These are phyloP conservation scores for Otus sunia DNA, from an alignment of 2,113 vertebrate species.

Conservation along the genomic window DNA sequence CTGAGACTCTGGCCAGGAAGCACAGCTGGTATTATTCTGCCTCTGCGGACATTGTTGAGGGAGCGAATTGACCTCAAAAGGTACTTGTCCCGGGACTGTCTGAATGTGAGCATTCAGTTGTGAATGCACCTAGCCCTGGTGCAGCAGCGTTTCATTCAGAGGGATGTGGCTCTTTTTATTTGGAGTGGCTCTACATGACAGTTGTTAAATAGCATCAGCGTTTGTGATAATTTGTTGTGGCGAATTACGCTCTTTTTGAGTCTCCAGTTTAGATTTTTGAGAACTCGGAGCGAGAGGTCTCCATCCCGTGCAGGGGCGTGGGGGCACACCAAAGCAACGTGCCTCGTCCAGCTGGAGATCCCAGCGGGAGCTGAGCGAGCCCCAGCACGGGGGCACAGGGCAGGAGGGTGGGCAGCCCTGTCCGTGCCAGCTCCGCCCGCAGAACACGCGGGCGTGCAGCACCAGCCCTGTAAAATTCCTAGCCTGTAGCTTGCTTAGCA, in stretches of 20 bases:
- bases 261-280: not conserved
- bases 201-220: not conserved
- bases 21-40: conserved; percentile 29
- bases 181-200: not conserved
- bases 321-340: fast-evolving
- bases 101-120: not conserved
- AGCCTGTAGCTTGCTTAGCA: not conserved
- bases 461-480: not conserved
- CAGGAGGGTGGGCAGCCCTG: not conserved
- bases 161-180: not conserved
- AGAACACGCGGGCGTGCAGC: fast-evolving
- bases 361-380: fast-evolving
- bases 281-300: fast-evolving
- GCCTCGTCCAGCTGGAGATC: not conserved
- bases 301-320: fast-evolving
- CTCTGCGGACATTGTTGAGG: not conserved
- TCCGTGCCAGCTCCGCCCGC: fast-evolving
- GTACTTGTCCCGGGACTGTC: not conserved
- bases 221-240: not conserved
- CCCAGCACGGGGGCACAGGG: fast-evolving
- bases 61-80: not conserved
- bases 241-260: not conserved
- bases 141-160: fast-evolving
- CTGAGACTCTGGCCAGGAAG: conserved; percentile 11
- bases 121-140: not conserved